A percentile compares a stretch with the other conserved stretches of the same genome.
These are phyloP conservation scores for Zapus hudsonius DNA, from an alignment of 2,113 vertebrate species.

Conservation along the genomic window DNA sequence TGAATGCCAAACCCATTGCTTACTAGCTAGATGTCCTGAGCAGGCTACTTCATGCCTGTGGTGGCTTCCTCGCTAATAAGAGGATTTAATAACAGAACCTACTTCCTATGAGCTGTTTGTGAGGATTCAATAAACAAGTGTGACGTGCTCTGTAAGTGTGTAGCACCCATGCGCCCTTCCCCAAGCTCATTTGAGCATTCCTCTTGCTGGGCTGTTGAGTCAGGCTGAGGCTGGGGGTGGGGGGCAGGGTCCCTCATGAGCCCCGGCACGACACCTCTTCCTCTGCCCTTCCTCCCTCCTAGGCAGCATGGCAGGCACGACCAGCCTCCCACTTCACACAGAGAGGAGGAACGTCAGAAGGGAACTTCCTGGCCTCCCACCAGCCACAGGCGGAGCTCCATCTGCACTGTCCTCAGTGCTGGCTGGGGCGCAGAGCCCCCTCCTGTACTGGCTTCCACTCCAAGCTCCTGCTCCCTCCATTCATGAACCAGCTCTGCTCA, in stretches of 20 bases:
- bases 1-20: neutral
- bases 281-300: conserved; percentile 49
- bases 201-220: neutral
- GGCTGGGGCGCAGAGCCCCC: conserved; percentile 30
- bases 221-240: neutral
- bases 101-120: neutral
- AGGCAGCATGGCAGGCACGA: conserved; percentile 66
- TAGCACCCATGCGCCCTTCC: neutral
- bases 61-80: neutral
- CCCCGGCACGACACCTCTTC: neutral
- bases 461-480: conserved; percentile 49
- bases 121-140: neutral
- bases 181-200: neutral
- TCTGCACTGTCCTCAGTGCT: conserved; percentile 61
- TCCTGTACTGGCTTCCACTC: neutral
- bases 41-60: neutral
- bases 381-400: conserved; percentile 64
- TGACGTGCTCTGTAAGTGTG: neutral
- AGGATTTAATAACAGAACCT: neutral
- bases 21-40: neutral
- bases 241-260: neutral
- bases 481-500: conserved; percentile 37
- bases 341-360: conserved; percentile 67
- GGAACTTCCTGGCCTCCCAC: conserved; percentile 81
- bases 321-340: conserved; percentile 76